Conservation (phyloP, 1,140 invertebrate genomes). For the Steinernema khuongi region DNA sequence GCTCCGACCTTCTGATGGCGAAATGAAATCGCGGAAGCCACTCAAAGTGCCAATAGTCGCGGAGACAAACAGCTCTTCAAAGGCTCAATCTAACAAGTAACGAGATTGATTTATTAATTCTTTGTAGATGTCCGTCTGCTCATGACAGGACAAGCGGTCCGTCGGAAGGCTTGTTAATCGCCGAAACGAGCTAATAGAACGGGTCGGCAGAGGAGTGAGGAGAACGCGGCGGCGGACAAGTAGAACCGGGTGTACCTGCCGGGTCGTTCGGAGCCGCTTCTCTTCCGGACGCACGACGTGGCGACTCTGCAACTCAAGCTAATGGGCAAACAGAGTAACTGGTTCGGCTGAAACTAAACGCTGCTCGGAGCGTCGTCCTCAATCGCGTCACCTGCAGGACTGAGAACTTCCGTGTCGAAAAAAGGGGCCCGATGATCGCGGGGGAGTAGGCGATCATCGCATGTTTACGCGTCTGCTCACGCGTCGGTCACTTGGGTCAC, state of each 20-base stretch:
- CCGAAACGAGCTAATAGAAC: too few relatives aligned
- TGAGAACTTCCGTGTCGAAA: not conserved
- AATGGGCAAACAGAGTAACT: not conserved
- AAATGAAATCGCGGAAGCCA: not conserved
- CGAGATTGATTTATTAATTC: too few relatives aligned
- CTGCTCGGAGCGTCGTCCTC: not conserved
- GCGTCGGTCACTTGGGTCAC: too few relatives aligned
- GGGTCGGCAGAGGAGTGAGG: too few relatives aligned
- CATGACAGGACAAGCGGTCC: too few relatives aligned
- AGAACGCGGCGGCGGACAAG: not conserved
- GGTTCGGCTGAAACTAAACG: slow-evolving; percentile 6
- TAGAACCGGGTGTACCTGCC: not conserved
- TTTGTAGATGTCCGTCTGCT: too few relatives aligned
- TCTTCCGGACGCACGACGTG: slow-evolving; percentile 1
- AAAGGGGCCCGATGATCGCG: not conserved
- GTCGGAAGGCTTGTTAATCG: too few relatives aligned
- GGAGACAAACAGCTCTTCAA: not conserved
- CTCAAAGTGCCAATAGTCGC: not conserved
- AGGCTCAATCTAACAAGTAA: too few relatives aligned
- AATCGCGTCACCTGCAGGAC: not conserved
- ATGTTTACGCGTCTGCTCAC: not conserved
- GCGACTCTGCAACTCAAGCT: not conserved
- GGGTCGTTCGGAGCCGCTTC: not conserved
- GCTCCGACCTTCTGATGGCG: not conserved
- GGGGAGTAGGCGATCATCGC: not conserved